Conservation (phyloP, 2,888 invertebrate species). For the Ophion ventricosus region DNA sequence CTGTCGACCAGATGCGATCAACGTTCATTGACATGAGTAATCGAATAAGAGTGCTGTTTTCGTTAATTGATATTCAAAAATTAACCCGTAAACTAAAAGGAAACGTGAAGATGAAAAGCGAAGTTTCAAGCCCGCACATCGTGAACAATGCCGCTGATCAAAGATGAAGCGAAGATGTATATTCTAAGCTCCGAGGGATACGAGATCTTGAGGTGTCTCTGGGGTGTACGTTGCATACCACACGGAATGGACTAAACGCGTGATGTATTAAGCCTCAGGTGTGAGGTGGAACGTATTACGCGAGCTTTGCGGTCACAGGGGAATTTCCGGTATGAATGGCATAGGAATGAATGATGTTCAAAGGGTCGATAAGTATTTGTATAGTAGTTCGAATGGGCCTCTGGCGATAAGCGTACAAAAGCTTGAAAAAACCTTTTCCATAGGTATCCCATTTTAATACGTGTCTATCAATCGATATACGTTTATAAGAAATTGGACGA, state of each 20-base stretch:
- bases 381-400: conserved; percentile 27
- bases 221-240: conserved; percentile 11
- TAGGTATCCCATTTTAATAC: conserved; percentile 24
- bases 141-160: no score
- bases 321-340: conserved; percentile 42
- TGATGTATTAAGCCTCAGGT: conserved; percentile 35
- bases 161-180: neutral
- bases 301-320: conserved; percentile 39
- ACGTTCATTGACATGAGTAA: no score
- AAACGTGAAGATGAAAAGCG: no score
- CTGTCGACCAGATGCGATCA: no score
- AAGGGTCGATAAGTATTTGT: conserved; percentile 41
- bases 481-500: conserved; percentile 28
- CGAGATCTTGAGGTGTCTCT: neutral
- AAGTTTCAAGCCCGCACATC: no score
- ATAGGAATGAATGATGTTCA: conserved; percentile 45
- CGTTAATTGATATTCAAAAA: no score
- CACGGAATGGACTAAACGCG: conserved; percentile 24
- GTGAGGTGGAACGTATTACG: conserved; percentile 41
- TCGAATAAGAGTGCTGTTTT: no score
- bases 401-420: conserved; percentile 20
- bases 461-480: neutral
- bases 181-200: neutral
- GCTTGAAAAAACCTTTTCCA: conserved; percentile 34
- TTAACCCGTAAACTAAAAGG: no score